phyloP scores from a whole-genome alignment of 2,797 vertebrate genomes.

The Gymnodraco acuticeps region DNA sequence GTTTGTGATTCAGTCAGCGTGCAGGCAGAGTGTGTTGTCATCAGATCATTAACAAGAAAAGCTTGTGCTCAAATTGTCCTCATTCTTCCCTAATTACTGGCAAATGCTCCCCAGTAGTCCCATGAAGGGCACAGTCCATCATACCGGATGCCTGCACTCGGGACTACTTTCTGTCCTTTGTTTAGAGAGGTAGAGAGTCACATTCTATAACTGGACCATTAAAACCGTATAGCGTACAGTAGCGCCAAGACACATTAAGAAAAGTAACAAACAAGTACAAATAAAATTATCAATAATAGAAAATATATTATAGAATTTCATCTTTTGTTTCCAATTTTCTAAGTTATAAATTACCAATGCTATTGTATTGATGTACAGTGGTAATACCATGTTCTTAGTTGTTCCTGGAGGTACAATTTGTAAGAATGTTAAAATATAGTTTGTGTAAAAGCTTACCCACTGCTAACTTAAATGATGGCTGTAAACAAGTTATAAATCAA shows the following conservation, averaged over 20 bases:
- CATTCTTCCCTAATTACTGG: constrained; percentile 76
- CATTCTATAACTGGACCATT: constrained; percentile 45
- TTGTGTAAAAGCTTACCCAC: neutral
- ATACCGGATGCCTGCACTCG: constrained; percentile 64
- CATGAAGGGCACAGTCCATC: constrained; percentile 70
- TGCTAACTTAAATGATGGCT: neutral
- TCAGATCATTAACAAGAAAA: constrained; percentile 75
- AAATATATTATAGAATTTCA: no score
- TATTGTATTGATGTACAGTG: neutral
- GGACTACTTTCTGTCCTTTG: constrained; percentile 57
- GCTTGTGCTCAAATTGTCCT: constrained; percentile 62
- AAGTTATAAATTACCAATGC: neutral
- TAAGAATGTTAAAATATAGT: neutral
- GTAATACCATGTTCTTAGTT: neutral
- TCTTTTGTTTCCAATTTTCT: neutral
- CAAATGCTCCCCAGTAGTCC: constrained; percentile 71
- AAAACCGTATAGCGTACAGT: constrained; percentile 2
- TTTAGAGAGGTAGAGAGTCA: constrained; percentile 46
- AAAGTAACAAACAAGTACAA: no score
- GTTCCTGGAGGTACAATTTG: neutral
- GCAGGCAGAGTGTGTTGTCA: constrained; percentile 43
- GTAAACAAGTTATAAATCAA: neutral
- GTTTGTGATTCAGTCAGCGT: constrained; percentile 33
- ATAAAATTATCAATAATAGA: no score
- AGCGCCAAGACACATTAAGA: no score